Conservation (phyloP, 2,113 vertebrate species). For the Scalopus aquaticus region DNA sequence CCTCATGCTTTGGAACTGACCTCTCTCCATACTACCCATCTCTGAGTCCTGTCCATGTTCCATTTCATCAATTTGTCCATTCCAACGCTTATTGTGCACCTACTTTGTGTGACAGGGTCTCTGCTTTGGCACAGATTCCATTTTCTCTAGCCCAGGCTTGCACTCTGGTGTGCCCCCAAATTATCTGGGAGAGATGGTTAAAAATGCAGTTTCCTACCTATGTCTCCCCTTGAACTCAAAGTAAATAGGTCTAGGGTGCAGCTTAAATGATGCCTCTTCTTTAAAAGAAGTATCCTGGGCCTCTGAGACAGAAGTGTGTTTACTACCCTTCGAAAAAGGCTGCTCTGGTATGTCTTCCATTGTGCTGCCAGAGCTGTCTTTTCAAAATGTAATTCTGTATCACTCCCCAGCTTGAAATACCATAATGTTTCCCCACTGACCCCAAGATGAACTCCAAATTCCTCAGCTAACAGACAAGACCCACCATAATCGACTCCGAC, state of each 20-base stretch:
- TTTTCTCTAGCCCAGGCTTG: neutral
- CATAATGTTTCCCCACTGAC: neutral
- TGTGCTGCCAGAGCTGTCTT: neutral
- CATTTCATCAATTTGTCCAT: neutral
- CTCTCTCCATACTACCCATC: neutral
- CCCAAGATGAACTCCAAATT: neutral
- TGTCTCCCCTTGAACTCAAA: neutral
- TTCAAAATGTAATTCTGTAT: neutral
- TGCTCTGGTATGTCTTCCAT: neutral
- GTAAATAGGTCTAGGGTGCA: neutral
- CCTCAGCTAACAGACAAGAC: neutral
- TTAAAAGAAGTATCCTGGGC: neutral
- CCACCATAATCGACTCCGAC: neutral
- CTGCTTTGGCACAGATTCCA: neutral
- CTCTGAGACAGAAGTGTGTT: neutral
- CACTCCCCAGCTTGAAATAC: neutral
- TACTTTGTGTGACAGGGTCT: neutral
- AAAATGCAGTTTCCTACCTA: slow-evolving; percentile 2
- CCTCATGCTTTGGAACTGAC: neutral
- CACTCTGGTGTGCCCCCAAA: neutral
- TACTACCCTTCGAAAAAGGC: neutral
- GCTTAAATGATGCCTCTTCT: neutral
- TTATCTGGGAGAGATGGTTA: neutral
- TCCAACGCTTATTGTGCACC: neutral
- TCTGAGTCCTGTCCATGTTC: neutral